Conservation (phyloP, 2,888 invertebrate species). For the Xanthorhoe spadicearia region DNA sequence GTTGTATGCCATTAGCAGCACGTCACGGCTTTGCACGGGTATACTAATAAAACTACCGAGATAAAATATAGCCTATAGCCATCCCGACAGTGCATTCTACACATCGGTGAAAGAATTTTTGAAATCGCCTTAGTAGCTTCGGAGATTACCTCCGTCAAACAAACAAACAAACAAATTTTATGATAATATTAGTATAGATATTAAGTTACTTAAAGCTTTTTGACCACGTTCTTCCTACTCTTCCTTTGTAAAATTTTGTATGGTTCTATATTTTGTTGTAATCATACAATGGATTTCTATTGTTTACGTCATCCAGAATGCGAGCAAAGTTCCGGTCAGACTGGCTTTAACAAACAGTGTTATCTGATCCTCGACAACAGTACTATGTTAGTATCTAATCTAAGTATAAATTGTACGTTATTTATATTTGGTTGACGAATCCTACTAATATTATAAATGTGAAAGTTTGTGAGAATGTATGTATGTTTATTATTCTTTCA, state of each 20-base stretch:
- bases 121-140: no score
- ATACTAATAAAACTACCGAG: no score
- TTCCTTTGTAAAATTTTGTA: not conserved
- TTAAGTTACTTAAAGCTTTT: no score
- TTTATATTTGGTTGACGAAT: conserved; percentile 1
- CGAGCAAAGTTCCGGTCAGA: conserved; percentile 33
- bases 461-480: not conserved
- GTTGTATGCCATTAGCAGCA: no score
- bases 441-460: not conserved
- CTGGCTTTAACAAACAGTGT: conserved; percentile 29
- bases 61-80: no score
- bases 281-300: conserved; percentile 25
- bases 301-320: conserved; percentile 28
- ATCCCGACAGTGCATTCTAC: no score
- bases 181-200: no score
- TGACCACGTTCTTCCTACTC: not conserved
- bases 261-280: conserved; percentile 10
- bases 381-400: conserved; percentile 22
- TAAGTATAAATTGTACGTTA: conserved; percentile 8
- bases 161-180: no score
- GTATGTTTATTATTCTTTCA: not conserved
- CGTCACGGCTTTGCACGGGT: no score
- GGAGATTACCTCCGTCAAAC: no score
- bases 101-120: no score
- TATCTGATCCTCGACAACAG: conserved; percentile 26